A percentile compares a stretch with the other conserved stretches of the same genome.
phyloP scores from a whole-genome alignment of 1,140 invertebrate genomes.

The Meteorus sp. region DNA sequence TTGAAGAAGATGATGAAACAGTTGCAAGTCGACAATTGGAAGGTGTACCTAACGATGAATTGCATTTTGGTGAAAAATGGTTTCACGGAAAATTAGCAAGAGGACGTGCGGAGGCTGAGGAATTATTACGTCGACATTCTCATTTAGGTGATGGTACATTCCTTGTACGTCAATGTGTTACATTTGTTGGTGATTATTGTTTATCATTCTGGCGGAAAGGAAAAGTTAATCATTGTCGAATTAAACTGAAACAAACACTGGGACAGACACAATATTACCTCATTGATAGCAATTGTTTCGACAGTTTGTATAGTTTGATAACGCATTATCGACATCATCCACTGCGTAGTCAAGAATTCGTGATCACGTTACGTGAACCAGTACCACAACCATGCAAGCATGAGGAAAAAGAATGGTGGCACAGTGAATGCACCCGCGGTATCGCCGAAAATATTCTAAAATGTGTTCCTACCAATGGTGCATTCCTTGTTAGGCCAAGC shows the following conservation, averaged over 20 bases:
- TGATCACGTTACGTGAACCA: slow-evolving; percentile 84
- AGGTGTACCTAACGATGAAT: slow-evolving; percentile 67
- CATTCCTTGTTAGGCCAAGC: slow-evolving; percentile 87
- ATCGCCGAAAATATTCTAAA: slow-evolving; percentile 87
- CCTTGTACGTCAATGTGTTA: slow-evolving; percentile 91
- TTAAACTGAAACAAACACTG: slow-evolving; percentile 85
- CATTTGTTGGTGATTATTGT: slow-evolving; percentile 95
- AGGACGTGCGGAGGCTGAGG: slow-evolving; percentile 76
- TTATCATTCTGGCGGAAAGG: slow-evolving; percentile 92
- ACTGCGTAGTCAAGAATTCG: slow-evolving; percentile 84
- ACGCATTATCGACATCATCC: slow-evolving; percentile 88
- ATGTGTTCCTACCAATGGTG: slow-evolving; percentile 81
- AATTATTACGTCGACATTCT: slow-evolving; percentile 77
- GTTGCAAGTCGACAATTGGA: slow-evolving; percentile 22
- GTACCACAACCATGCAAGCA: slow-evolving; percentile 95
- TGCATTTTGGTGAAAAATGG: slow-evolving; percentile 95
- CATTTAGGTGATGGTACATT: slow-evolving; percentile 94
- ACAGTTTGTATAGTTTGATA: slow-evolving; percentile 90
- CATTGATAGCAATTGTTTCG: slow-evolving; percentile 86
- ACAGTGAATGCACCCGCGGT: slow-evolving; percentile 74
- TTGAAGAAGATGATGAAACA: slow-evolving; percentile 25
- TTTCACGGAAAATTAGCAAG: slow-evolving; percentile 87
- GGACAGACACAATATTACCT: slow-evolving; percentile 90
- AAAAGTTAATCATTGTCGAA: slow-evolving; percentile 90
- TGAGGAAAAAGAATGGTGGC: slow-evolving; percentile 93